Evolutionary conservation across 2,113 vertebrate species (phyloP).

Genomic region (Colossoma macropomum): DNA sequence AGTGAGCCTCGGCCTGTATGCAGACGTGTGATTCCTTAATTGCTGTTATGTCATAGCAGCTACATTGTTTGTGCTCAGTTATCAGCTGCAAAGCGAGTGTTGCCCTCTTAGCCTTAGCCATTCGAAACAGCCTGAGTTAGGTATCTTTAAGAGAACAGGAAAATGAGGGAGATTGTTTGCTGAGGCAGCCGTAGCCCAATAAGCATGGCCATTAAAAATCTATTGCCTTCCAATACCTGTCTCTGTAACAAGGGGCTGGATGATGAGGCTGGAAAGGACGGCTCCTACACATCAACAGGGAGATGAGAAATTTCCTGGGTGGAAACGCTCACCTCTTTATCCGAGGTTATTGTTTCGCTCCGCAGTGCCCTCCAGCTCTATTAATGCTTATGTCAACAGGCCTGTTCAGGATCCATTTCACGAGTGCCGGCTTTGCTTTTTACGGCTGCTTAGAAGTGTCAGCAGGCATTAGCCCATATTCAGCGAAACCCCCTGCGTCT

Average conservation of each 20-base stretch:
- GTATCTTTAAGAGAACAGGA: slow-evolving; percentile 22
- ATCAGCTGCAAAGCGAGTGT: slow-evolving; percentile 30
- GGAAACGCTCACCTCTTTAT: slow-evolving; percentile 44
- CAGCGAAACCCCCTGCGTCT: not conserved
- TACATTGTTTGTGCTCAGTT: slow-evolving; percentile 29
- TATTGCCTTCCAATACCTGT: slow-evolving; percentile 32
- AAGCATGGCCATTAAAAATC: slow-evolving; percentile 34
- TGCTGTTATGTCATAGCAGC: slow-evolving; percentile 44
- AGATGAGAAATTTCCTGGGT: slow-evolving; percentile 27
- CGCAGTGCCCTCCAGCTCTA: slow-evolving; percentile 21
- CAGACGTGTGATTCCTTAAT: slow-evolving; percentile 49
- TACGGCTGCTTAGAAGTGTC: slow-evolving; percentile 54
- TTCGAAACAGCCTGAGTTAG: slow-evolving; percentile 32
- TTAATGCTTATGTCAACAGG: slow-evolving; percentile 56
- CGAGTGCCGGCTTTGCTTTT: slow-evolving; percentile 51
- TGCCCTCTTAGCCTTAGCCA: not conserved
- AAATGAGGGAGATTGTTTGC: not conserved
- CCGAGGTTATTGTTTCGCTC: slow-evolving; percentile 45
- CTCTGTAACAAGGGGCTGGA: slow-evolving; percentile 11
- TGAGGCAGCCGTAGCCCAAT: slow-evolving; percentile 16
- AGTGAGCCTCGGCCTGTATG: slow-evolving; percentile 29
- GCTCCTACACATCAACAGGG: slow-evolving; percentile 40
- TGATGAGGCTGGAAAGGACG: slow-evolving; percentile 32
- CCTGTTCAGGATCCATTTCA: slow-evolving; percentile 55
- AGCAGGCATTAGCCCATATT: slow-evolving; percentile 51